Base-by-base conservation (phyloP, 2,888 invertebrate genomes). In the Herminia tarsipennalis region DNA sequence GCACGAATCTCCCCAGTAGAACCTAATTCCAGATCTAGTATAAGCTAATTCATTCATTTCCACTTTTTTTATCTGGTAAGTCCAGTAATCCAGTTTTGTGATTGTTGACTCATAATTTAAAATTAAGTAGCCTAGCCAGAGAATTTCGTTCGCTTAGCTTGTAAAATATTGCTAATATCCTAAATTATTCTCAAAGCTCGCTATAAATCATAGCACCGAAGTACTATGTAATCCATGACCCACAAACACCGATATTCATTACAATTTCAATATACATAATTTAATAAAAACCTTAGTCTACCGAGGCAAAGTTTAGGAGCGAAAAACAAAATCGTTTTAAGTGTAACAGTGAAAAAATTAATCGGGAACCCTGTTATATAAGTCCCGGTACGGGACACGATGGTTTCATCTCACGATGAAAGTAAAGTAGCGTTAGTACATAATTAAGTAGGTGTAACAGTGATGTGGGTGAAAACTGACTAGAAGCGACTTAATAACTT, bases 341-440 rank as follows among this genome's bases (percentile, higher is more conserved):
- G 30, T 27, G 18, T 39, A 43, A 48, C 56, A 42, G 32, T 49
- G 50, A 43, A 51, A 67, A 64, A 65, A 59, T 56, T 62, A 40
- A 62, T 55, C 42, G 48, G n/a, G 21, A 42, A 65, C 66, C 65
- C 67, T 56, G 70, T 71, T 67, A 56, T 66, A 66, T 69, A 73
- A 72, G 66, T 74, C 59, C 65, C 59, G 35, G 46, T 30, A 32
- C 24, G 55, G 57, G 56, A 57, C 54, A 51, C 49, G 48, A 40
- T 9, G 46, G n/a, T 60, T 57, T 56, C 68, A 63, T 58, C 63
- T 70, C 62, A 57, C 58, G 54, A 33, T 22, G 41, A 73, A 74
- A 70, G 65, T 68, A 59, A 67, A 71, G 65, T 71, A 66, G 40
- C 61, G 57, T 60, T 61, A 58, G 58, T 75, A 63, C 70, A 72